Conservation (phyloP, 2,797 vertebrate species). For the Malacoctenus gilli region DNA sequence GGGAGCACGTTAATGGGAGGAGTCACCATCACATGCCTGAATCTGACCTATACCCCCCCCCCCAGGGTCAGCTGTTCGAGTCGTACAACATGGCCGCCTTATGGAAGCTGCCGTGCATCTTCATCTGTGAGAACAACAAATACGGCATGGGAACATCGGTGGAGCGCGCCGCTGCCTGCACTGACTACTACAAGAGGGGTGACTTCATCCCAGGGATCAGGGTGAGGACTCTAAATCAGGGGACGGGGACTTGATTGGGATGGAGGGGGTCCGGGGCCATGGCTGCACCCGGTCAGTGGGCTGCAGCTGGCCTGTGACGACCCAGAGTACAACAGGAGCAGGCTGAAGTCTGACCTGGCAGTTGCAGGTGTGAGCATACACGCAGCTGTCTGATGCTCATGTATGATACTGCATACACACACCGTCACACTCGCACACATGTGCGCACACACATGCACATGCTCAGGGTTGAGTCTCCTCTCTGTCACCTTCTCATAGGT, state of each 20-base stretch:
- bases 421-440: too few relatives aligned
- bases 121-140: slow-evolving; percentile 94
- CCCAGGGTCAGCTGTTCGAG: slow-evolving; percentile 95
- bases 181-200: slow-evolving; percentile 93
- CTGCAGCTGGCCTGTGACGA: slow-evolving; percentile 57
- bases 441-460: too few relatives aligned
- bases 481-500: slow-evolving; percentile 75
- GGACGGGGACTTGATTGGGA: neutral
- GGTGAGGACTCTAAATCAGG: slow-evolving; percentile 77
- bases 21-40: too few relatives aligned
- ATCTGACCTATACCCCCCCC: neutral
- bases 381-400: slow-evolving; percentile 74
- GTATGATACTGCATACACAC: slow-evolving; percentile 75
- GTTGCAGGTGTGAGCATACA: slow-evolving; percentile 82
- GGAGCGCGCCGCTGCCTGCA: slow-evolving; percentile 90
- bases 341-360: slow-evolving; percentile 56
- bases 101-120: slow-evolving; percentile 95
- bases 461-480: too few relatives aligned
- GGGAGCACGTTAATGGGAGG: too few relatives aligned
- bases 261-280: slow-evolving; percentile 51
- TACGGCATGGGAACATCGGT: slow-evolving; percentile 95
- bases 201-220: slow-evolving; percentile 92
- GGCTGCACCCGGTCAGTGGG: slow-evolving; percentile 51
- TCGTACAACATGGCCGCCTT: slow-evolving; percentile 94
- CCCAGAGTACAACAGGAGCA: slow-evolving; percentile 73